phyloP scores from a whole-genome alignment of 1,140 invertebrate species.

The Megalopta genalis region DNA sequence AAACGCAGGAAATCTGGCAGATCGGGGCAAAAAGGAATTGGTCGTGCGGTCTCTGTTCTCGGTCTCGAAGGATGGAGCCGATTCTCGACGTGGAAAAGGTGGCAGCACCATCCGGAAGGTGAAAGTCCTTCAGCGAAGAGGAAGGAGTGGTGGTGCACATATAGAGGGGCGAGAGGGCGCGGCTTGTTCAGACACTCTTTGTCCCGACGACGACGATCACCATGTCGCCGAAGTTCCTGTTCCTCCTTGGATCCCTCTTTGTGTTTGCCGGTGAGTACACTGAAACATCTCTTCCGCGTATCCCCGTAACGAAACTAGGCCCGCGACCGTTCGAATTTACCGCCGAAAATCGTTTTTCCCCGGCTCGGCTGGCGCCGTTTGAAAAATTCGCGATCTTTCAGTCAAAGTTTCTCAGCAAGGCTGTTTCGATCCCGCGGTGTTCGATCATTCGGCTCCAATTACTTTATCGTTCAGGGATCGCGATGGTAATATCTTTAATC shows the following conservation, averaged over 20 bases:
- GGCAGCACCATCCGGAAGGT: slow-evolving; percentile 78
- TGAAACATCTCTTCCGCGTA: not conserved
- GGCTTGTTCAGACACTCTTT: slow-evolving; percentile 79
- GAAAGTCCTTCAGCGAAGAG: slow-evolving; percentile 75
- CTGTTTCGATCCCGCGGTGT: too few species aligned
- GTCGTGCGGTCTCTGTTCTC: not conserved
- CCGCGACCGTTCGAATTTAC: not conserved
- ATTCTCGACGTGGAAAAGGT: slow-evolving; percentile 58
- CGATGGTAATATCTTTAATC: too few species aligned
- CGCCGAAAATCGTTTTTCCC: too few species aligned
- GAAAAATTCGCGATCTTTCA: too few species aligned
- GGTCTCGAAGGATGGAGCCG: slow-evolving; percentile 2
- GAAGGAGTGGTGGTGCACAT: slow-evolving; percentile 78
- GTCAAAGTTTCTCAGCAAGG: too few species aligned
- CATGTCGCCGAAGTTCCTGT: slow-evolving; percentile 77
- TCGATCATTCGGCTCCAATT: too few species aligned
- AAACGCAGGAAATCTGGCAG: not conserved
- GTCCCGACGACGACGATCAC: slow-evolving; percentile 72
- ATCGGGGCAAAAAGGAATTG: not conserved
- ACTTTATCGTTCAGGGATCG: too few species aligned
- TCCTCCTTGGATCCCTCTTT: slow-evolving; percentile 73
- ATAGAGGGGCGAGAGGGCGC: slow-evolving; percentile 80
- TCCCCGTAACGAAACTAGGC: too few species aligned
- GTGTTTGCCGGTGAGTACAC: slow-evolving; percentile 76
- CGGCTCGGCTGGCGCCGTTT: too few species aligned